These are phyloP conservation scores for Knipowitschia caucasica DNA, from an alignment of 2,797 vertebrate species.

Conservation along the genomic window DNA sequence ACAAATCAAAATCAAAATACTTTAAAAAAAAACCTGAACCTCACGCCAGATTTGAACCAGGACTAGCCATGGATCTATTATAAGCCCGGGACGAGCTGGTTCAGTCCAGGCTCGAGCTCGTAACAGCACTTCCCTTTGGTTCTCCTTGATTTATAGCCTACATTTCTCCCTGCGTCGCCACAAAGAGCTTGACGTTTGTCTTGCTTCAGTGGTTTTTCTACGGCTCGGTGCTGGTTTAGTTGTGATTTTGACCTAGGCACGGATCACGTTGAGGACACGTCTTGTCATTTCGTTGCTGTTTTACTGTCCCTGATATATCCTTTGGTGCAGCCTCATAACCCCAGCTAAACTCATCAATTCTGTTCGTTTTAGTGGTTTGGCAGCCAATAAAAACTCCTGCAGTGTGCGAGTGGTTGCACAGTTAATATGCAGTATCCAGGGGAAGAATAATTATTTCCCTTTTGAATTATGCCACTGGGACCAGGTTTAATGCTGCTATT, in stretches of 20 bases:
- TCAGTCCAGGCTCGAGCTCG: no score
- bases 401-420: conserved; percentile 26
- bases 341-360: conserved; percentile 68
- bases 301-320: conserved; percentile 58
- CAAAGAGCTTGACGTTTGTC: no score
- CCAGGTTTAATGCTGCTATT: conserved; percentile 32
- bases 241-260: conserved; percentile 26
- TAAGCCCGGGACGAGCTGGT: no score
- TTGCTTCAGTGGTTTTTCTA: background rate
- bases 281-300: conserved; percentile 61
- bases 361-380: conserved; percentile 61
- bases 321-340: conserved; percentile 54
- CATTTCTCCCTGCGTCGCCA: no score
- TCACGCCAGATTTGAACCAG: no score
- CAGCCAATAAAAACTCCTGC: conserved; percentile 63
- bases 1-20: no score
- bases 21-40: no score
- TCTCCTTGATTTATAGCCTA: background rate
- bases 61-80: no score
- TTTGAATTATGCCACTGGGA: conserved; percentile 31
- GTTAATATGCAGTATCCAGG: conserved; percentile 44
- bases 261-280: conserved; percentile 72
- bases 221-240: no score
- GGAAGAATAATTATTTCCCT: conserved; percentile 32
- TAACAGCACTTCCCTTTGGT: no score